Evolutionary conservation across 2,113 vertebrate genomes (phyloP), one percentile per base, ranked within the genome.

Genomic region (Egretta garzetta): DNA sequence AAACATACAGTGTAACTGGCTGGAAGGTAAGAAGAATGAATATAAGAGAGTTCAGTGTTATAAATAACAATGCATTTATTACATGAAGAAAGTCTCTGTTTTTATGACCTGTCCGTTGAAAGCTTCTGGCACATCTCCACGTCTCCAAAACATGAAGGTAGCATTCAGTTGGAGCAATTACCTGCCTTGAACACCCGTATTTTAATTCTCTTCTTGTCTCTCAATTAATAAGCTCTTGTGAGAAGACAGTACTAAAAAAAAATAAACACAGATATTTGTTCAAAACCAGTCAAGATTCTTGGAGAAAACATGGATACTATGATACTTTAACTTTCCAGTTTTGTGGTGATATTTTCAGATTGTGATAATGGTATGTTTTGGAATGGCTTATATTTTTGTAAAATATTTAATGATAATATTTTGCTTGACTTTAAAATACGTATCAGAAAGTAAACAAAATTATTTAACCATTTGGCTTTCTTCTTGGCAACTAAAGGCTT

Each of bases 1-100:
- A 99, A 97, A 99, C 99, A 3, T 99, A 99, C 63, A 99, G 99
- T 86, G 99, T 99, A 60, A 99, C 99, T 35, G 99, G 99, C 66
- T 99, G 99, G 99, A 99, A 99, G 99, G 99, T 99, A 93, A 98
- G 97, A 92, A 67, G 21, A 79, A 59, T 23, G 35, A 88, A 27
- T 39, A 37, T 55, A 30, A 80, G 63, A 50, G 13, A 84, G 21
- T 63, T 79, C n/a, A 49, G 18, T 81, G 76, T 17, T 27, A 75
- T 86, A 75, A 91, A 82, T 87, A 71, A 37, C 30, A 63, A 67
- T 72, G 7, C 32, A 47, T 77, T 91, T 91, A 73, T 92, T 88
- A 70, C 52, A 60, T 56, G 75, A 80, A 77, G 68, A 75, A 70
- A 10, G 2, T 39, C 30, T 84, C 35, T 2, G 2, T 7, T 95